A percentile compares a stretch with the other conserved stretches of the same genome.
Conservation (phyloP, 2,797 vertebrate genomes). For the Urophycis tenuis region DNA sequence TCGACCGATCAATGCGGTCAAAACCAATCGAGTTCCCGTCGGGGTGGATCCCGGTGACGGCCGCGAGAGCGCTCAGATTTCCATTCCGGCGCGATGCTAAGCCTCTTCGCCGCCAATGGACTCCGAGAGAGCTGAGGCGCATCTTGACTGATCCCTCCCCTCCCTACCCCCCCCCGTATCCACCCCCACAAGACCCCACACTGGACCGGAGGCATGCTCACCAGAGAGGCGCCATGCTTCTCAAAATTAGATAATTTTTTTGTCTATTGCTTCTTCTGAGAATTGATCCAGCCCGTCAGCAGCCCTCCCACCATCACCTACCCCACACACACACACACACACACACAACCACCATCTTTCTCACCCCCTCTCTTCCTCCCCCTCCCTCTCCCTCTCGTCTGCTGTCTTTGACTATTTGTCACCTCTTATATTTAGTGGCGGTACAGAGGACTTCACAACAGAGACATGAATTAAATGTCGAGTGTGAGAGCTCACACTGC, state of each 20-base stretch:
- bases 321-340: not conserved
- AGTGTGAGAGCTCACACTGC: not conserved
- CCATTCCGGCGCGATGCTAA: slow-evolving; percentile 48
- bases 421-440: slow-evolving; percentile 28
- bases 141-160: slow-evolving; percentile 41
- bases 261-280: slow-evolving; percentile 56
- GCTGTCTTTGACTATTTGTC: slow-evolving; percentile 24
- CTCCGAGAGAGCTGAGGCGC: slow-evolving; percentile 34
- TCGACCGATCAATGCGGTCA: slow-evolving; percentile 49
- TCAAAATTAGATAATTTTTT: slow-evolving; percentile 12
- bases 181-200: slow-evolving; percentile 24
- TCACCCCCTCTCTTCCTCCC: not conserved
- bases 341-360: not conserved
- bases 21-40: slow-evolving; percentile 51
- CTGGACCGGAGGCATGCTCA: slow-evolving; percentile 47
- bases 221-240: slow-evolving; percentile 48
- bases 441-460: slow-evolving; percentile 25
- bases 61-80: slow-evolving; percentile 49
- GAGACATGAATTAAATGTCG: slow-evolving; percentile 29
- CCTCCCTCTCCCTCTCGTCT: not conserved
- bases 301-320: slow-evolving; percentile 21
- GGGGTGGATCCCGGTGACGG: slow-evolving; percentile 51
- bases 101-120: slow-evolving; percentile 55
- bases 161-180: slow-evolving; percentile 10
- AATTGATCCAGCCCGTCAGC: slow-evolving; percentile 59